phyloP scores from a whole-genome alignment of 92 coral and sea anemone genomes.

The Umimayanthus kanabou region DNA sequence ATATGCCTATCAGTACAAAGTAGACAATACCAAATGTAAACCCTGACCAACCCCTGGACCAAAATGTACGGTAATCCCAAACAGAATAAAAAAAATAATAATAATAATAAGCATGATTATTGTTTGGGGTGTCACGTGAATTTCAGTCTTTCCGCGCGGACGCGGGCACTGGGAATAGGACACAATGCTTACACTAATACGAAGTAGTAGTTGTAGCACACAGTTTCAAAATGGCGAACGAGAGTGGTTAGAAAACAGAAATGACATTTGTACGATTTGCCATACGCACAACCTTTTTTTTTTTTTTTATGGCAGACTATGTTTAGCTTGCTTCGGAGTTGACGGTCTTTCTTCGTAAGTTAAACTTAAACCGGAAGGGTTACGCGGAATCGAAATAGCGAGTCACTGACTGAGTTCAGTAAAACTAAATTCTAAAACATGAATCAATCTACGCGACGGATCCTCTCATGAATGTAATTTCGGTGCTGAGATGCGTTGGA shows the following conservation, averaged over 20 bases:
- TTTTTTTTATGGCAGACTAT: not conserved
- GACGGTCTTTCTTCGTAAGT: not conserved
- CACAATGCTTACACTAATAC: not conserved
- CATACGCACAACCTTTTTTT: not conserved
- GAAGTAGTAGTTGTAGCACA: not conserved
- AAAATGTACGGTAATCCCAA: too few species aligned
- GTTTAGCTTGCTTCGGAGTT: not conserved
- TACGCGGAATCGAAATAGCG: not conserved
- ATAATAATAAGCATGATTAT: too few species aligned
- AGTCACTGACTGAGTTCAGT: too few species aligned
- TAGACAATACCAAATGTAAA: too few species aligned
- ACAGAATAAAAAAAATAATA: too few species aligned
- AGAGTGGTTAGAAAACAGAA: not conserved
- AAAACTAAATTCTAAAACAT: too few species aligned
- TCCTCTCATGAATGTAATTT: not conserved
- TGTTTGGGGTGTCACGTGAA: too few species aligned
- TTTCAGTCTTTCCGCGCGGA: too few species aligned
- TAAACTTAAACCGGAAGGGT: not conserved
- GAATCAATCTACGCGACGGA: not conserved
- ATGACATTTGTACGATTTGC: not conserved
- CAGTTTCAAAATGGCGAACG: not conserved
- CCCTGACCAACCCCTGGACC: too few species aligned
- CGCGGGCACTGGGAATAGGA: not conserved
- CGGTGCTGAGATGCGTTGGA: constrained; percentile 24
- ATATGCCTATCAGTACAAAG: too few species aligned